Percentiles rank a stretch among this genome's conserved stretches.
These are phyloP conservation scores for Anabas testudineus DNA, from an alignment of 2,797 vertebrate species.

Conservation along the genomic window DNA sequence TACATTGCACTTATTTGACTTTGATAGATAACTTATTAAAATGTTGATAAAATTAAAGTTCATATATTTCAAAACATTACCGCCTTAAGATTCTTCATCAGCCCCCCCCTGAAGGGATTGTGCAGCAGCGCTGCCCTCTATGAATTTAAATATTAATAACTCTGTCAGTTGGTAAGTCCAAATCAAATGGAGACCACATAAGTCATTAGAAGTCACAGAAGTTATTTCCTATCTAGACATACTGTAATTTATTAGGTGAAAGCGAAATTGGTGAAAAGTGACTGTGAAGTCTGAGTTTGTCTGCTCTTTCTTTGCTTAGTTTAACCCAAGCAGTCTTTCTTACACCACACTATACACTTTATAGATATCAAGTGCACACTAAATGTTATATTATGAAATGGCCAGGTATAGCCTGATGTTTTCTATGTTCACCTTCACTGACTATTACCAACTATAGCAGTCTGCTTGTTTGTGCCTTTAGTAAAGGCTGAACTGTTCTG, in stretches of 20 bases:
- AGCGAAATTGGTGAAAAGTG: slow-evolving; percentile 30
- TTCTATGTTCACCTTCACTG: neutral
- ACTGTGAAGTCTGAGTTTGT: slow-evolving; percentile 4
- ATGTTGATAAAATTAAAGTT: slow-evolving; percentile 61
- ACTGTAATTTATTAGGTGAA: slow-evolving; percentile 38
- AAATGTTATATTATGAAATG: no score
- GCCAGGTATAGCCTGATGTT: neutral
- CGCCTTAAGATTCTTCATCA: slow-evolving; percentile 51
- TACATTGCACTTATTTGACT: slow-evolving; percentile 36
- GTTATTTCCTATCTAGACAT: slow-evolving; percentile 38
- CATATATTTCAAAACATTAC: slow-evolving; percentile 57
- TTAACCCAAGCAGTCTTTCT: slow-evolving; percentile 11
- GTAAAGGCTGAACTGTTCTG: no score
- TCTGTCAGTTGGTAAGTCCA: slow-evolving; percentile 43
- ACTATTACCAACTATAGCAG: no score
- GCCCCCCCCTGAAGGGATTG: slow-evolving; percentile 33
- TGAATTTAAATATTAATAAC: slow-evolving; percentile 54
- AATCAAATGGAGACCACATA: slow-evolving; percentile 52
- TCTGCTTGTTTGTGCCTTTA: no score
- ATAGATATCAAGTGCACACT: no score
- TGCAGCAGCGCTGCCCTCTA: slow-evolving; percentile 43
- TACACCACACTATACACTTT: no score
- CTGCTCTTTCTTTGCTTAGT: slow-evolving; percentile 15
- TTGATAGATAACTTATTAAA: slow-evolving; percentile 67
- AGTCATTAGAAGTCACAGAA: slow-evolving; percentile 40